Evolutionary conservation across 2,797 vertebrate genomes (phyloP).

Genomic region (Bradypodion pumilum): DNA sequence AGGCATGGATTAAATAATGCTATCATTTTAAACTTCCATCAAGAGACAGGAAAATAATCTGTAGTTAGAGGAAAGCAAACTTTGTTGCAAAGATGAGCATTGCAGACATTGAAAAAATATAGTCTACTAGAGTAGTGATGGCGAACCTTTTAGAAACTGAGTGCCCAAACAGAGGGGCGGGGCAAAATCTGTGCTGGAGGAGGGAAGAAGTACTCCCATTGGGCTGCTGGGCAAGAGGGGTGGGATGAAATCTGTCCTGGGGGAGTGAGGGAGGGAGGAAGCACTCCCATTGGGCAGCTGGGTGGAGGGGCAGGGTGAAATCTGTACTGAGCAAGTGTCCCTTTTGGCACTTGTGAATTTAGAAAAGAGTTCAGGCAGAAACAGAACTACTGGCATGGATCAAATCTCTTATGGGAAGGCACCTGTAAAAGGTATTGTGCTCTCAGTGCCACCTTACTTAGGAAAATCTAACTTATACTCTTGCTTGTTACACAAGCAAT

Average conservation of each 20-base stretch:
- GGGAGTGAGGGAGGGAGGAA: no score
- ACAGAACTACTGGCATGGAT: not conserved
- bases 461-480: not conserved
- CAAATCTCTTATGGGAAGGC: not conserved
- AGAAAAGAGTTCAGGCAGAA: not conserved
- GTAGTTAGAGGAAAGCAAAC: not conserved
- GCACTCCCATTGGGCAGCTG: no score
- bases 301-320: no score
- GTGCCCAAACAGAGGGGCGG: no score
- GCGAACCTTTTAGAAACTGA: constrained; percentile 13
- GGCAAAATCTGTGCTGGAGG: no score
- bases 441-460: not conserved
- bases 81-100: not conserved
- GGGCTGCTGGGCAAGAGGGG: no score
- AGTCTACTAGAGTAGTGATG: not conserved
- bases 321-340: no score
- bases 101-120: not conserved
- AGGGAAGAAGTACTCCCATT: no score
- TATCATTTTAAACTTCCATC: not conserved
- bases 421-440: not conserved
- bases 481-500: no score
- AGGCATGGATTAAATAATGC: not conserved
- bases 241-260: no score
- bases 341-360: no score
- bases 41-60: not conserved